phyloP scores from a whole-genome alignment of 1,140 invertebrate species.

The Brachionus calyciflorus region DNA sequence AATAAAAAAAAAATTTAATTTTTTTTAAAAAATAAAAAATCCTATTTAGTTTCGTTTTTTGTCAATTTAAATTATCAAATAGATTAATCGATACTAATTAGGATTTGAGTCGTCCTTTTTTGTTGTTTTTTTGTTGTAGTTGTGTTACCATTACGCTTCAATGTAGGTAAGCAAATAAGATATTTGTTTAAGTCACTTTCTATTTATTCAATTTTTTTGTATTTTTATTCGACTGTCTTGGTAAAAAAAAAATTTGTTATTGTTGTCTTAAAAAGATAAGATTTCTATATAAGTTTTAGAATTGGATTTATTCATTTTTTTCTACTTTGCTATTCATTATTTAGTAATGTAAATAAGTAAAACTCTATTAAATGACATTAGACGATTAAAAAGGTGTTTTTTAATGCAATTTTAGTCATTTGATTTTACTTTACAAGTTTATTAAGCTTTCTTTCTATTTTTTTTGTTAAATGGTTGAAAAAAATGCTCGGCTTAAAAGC shows the following conservation, averaged over 20 bases:
- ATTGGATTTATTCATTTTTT: too few relatives aligned
- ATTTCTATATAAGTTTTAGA: too few relatives aligned
- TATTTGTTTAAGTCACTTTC: background rate
- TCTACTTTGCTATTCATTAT: background rate
- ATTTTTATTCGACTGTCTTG: slow-evolving; percentile 2
- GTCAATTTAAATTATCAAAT: slow-evolving; percentile 29
- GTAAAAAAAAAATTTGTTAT: background rate
- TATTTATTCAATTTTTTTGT: slow-evolving; percentile 19
- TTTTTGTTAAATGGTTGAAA: too few relatives aligned
- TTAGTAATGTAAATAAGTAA: background rate
- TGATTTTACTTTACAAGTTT: too few relatives aligned
- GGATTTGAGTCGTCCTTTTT: slow-evolving; percentile 36
- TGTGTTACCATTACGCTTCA: background rate
- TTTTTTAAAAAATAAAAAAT: too few relatives aligned
- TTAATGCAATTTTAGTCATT: too few relatives aligned
- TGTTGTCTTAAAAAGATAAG: too few relatives aligned
- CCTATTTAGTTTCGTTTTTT: too few relatives aligned
- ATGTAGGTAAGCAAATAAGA: slow-evolving; percentile 36
- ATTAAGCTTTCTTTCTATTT: too few relatives aligned
- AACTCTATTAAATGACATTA: background rate
- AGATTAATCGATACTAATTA: slow-evolving; percentile 38
- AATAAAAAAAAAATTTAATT: background rate
- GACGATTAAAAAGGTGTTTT: too few relatives aligned
- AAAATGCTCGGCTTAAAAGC: too few relatives aligned
- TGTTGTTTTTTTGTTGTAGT: too few relatives aligned